phyloP scores from a whole-genome alignment of 2,797 vertebrate species.

The Rhyacichthys aspro region DNA sequence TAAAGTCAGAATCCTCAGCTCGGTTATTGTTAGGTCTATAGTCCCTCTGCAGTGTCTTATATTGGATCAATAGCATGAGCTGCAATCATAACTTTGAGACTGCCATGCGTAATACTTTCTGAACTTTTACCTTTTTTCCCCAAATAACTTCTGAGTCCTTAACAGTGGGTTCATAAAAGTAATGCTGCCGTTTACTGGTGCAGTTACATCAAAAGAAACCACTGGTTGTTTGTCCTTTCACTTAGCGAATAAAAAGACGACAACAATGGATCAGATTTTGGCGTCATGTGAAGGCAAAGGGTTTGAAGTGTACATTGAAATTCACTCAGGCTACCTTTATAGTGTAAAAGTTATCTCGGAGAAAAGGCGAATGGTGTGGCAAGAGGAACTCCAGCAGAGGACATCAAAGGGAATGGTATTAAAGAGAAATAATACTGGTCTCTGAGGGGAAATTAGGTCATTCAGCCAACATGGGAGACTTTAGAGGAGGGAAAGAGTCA shows the following conservation, averaged over 20 bases:
- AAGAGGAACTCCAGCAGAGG: slow-evolving; percentile 21
- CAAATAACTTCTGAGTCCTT: background rate
- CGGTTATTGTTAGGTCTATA: too few species aligned
- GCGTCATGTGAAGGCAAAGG: slow-evolving; percentile 11
- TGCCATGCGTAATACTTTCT: too few species aligned
- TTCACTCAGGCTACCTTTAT: slow-evolving; percentile 13
- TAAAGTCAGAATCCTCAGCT: too few species aligned
- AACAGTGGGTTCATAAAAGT: background rate
- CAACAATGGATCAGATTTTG: slow-evolving; percentile 16
- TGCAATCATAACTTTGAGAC: too few species aligned
- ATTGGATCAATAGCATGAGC: too few species aligned
- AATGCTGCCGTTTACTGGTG: background rate
- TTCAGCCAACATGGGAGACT: slow-evolving; percentile 19
- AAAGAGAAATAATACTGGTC: slow-evolving; percentile 30
- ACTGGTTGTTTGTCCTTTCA: slow-evolving; percentile 1
- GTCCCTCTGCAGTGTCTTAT: too few species aligned
- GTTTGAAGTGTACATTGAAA: slow-evolving; percentile 13
- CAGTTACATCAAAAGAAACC: background rate
- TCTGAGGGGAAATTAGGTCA: slow-evolving; percentile 50
- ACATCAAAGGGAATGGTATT: slow-evolving; percentile 57
- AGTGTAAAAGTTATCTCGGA: slow-evolving; percentile 26
- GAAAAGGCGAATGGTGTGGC: slow-evolving; percentile 29
- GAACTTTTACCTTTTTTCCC: too few species aligned
- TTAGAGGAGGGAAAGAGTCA: background rate
- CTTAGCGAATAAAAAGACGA: background rate